Evolutionary conservation across 2,797 vertebrate species (phyloP), one percentile per base, ranked within the genome.

Genomic region (Notolepis coatsorum): DNA sequence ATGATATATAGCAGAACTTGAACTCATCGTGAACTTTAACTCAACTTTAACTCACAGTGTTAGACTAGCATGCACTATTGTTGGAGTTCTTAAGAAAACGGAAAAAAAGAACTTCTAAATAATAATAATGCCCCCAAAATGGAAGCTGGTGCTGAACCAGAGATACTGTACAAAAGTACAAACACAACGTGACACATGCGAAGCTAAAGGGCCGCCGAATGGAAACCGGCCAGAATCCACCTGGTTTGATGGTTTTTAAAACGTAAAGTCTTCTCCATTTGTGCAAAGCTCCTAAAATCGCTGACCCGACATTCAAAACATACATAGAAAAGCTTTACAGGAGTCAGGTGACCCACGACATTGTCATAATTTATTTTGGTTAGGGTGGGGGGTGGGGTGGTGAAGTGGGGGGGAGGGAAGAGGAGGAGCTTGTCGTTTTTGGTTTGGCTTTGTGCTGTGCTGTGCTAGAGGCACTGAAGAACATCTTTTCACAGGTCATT

Each of bases 41-140:
- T n/a, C n/a, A n/a, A n/a, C n/a, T n/a, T n/a, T n/a, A n/a, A n/a
- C n/a, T n/a, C 24, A 48, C 66, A 81, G 71, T 84, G 85, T 84
- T 77, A 48, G 55, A 82, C 68, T 71, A 71, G 39, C 71, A 55
- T 27, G 62, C 41, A 38, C 48, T 18, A 7, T 9, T 31, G 53
- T n/a, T 24, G 33, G 21, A 24, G 28, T 51, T 10, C 24, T 8
- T 53, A 45, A 59, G 9, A 61, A 28, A 50, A 50, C 45, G 4
- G 0, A 6, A 7, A 17, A 57, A 39, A 45, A 21, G 35, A 25
- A n/a, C n/a, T n/a, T n/a, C n/a, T n/a, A n/a, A 55, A 15, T 43
- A 42, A 33, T 52, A n/a, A 57, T 13, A 37, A 33, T 35, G 28
- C 24, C 23, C 50, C 24, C n/a, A 17, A 52, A 73, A 55, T 51